These are phyloP conservation scores for Pectinophora gossypiella DNA, from an alignment of 1,140 invertebrate genomes.

Conservation along the genomic window DNA sequence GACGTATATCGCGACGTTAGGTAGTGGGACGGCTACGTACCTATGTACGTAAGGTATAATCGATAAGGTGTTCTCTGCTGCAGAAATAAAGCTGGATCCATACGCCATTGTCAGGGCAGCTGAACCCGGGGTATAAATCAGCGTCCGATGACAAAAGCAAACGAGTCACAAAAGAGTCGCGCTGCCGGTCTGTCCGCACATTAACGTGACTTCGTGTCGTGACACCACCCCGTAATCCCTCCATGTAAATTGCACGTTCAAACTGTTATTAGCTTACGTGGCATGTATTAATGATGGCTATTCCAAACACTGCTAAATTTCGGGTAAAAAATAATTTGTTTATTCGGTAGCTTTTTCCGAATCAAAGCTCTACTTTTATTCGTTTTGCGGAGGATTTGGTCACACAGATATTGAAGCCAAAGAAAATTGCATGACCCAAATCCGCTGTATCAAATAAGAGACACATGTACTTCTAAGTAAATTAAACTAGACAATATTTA, in stretches of 20 bases:
- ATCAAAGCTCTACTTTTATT: no score
- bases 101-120: conserved; percentile 10
- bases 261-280: not conserved
- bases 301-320: no score
- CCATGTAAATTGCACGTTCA: conserved; percentile 13
- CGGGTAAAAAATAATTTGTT: no score
- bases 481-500: no score
- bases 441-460: not conserved
- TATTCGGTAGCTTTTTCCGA: no score
- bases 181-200: conserved; percentile 4
- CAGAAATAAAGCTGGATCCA: no score
- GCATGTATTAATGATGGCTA: not conserved
- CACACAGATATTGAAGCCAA: not conserved
- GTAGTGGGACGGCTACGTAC: no score
- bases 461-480: no score
- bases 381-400: not conserved
- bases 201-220: conserved; percentile 30
- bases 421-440: not conserved
- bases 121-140: conserved; percentile 38
- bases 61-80: no score
- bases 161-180: conserved; percentile 34
- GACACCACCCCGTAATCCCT: conserved; percentile 20
- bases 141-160: conserved; percentile 43
- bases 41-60: no score
- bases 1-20: no score